Conservation (phyloP, 2,113 vertebrate genomes). For the Pao palembangensis region DNA sequence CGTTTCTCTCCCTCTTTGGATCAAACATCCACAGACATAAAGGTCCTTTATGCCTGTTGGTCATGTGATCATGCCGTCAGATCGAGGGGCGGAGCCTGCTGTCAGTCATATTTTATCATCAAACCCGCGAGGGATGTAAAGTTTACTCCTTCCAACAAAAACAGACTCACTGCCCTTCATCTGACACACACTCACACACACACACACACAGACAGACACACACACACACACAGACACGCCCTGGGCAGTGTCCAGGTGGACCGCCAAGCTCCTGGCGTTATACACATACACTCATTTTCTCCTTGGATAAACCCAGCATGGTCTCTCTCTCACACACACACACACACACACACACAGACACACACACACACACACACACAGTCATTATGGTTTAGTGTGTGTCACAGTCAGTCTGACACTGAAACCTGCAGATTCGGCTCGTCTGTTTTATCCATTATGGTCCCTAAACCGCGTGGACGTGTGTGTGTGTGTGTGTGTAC, state of each 20-base stretch:
- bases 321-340: conserved; percentile 13
- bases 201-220: conserved; percentile 18
- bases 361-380: conserved; percentile 9
- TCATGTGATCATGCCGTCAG: no score
- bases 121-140: not conserved
- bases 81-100: no score
- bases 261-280: conserved; percentile 51
- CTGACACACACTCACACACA: conserved; percentile 20
- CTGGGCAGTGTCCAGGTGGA: conserved; percentile 65
- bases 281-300: conserved; percentile 62
- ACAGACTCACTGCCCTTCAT: conserved; percentile 24
- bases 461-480: not conserved
- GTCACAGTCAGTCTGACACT: conserved; percentile 26
- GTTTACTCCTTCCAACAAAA: conserved; percentile 8
- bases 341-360: conserved; percentile 2
- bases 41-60: not conserved
- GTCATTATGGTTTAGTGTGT: conserved; percentile 31
- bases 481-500: conserved; percentile 7
- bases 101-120: no score
- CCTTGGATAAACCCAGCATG: conserved; percentile 58
- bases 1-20: conserved; percentile 11
- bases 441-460: conserved; percentile 25
- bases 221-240: conserved; percentile 27
- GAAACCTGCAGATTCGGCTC: conserved; percentile 32
- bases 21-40: no score